Percentiles rank a stretch among this genome's conserved stretches.
phyloP scores from a whole-genome alignment of 2,888 invertebrate species.

The Ctena decussata region DNA sequence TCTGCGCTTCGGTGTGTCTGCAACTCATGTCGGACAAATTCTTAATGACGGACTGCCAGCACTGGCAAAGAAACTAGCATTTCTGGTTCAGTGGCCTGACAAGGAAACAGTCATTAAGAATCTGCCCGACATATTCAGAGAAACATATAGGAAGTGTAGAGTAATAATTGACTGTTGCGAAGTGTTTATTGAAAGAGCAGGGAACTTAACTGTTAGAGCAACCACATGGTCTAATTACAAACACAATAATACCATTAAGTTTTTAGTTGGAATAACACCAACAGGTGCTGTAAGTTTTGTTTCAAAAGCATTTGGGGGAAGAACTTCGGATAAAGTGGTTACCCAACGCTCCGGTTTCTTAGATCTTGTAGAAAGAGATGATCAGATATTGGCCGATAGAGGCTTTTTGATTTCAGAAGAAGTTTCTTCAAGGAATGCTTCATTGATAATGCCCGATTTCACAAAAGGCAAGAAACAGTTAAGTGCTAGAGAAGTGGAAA shows the following conservation, averaged over 20 bases:
- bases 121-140: background rate
- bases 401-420: background rate
- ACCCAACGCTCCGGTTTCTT: no score
- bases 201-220: conserved; percentile 20
- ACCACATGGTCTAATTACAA: conserved; percentile 29
- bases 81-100: conserved; percentile 15
- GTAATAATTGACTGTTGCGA: conserved; percentile 46
- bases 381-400: background rate
- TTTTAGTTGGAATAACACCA: conserved; percentile 63
- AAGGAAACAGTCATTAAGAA: background rate
- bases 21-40: background rate
- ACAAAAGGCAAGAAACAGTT: background rate
- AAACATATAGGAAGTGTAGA: conserved; percentile 31
- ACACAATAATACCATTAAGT: no score
- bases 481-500: background rate
- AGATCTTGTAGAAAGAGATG: background rate
- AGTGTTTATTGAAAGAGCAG: conserved; percentile 30
- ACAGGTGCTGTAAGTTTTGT: conserved; percentile 58
- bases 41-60: conserved; percentile 4
- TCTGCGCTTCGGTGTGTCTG: background rate
- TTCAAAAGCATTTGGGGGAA: no score
- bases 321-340: no score
- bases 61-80: conserved; percentile 8
- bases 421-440: background rate
- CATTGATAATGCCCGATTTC: background rate